Evolutionary conservation across 2,113 vertebrate genomes (phyloP).

Genomic region (Lycaon pictus): DNA sequence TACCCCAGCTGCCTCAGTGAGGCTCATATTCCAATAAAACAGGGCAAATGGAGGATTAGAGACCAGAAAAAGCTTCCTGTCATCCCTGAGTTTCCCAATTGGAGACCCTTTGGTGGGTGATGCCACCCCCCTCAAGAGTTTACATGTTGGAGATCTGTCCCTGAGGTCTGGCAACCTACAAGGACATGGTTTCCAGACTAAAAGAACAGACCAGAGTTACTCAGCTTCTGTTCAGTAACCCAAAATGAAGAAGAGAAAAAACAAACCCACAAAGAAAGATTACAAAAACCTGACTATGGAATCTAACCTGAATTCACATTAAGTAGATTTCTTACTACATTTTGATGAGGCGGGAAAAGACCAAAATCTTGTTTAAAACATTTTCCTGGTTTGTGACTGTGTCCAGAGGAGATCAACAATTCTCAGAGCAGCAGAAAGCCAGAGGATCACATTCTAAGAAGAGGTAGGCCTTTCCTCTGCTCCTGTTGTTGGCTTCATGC

Average conservation of each 20-base stretch:
- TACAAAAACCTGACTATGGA: background rate
- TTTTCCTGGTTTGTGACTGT: background rate
- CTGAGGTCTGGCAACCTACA: background rate
- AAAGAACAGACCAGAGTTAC: background rate
- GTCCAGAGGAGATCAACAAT: background rate
- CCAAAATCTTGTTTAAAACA: background rate
- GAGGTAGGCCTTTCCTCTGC: background rate
- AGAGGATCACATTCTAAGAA: background rate
- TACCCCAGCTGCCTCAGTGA: slow-evolving; percentile 76
- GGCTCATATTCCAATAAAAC: slow-evolving; percentile 71
- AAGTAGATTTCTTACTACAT: background rate
- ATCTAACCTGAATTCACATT: background rate
- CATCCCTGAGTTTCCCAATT: background rate
- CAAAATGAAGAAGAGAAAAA: background rate
- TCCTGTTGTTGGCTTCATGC: background rate
- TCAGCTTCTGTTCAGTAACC: slow-evolving; percentile 8
- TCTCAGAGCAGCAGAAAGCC: background rate
- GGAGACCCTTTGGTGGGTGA: background rate
- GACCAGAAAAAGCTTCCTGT: slow-evolving; percentile 34
- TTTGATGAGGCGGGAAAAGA: background rate
- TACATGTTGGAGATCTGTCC: background rate
- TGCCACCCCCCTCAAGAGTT: background rate
- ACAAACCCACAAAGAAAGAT: background rate
- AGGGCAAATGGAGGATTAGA: slow-evolving; percentile 45
- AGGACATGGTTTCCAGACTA: background rate